Evolutionary conservation across 2,888 invertebrate genomes (phyloP).

Genomic region (Odiellus spinosus): DNA sequence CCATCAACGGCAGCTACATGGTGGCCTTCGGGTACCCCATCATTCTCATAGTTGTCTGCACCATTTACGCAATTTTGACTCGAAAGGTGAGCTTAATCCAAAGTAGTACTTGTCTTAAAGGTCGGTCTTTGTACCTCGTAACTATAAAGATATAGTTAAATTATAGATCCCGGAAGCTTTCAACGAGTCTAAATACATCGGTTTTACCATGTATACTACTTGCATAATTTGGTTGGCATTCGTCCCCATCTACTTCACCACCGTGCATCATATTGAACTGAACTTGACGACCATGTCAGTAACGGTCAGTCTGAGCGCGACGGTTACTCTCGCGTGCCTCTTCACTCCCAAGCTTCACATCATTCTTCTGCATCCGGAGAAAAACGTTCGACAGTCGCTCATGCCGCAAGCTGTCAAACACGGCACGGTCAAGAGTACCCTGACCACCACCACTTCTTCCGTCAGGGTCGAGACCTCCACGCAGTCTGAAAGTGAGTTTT

Average conservation of each 20-base stretch:
- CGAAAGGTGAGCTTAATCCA: conserved; percentile 26
- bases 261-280: conserved; percentile 45
- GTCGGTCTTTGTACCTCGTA: too few relatives aligned
- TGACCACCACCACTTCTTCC: conserved; percentile 6
- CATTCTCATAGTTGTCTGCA: conserved; percentile 57
- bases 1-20: conserved; percentile 62
- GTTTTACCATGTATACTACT: conserved; percentile 76
- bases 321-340: conserved; percentile 79
- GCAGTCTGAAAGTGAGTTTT: conserved; percentile 15
- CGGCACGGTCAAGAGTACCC: neutral
- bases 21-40: conserved; percentile 66
- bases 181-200: conserved; percentile 34
- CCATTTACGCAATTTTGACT: conserved; percentile 32
- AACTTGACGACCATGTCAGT: conserved; percentile 90
- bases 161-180: conserved; percentile 32
- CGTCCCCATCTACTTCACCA: conserved; percentile 44
- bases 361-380: conserved; percentile 70
- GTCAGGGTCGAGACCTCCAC: conserved; percentile 10
- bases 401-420: conserved; percentile 15
- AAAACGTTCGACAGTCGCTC: conserved; percentile 57
- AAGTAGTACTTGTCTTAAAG: too few relatives aligned
- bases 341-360: conserved; percentile 88
- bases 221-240: conserved; percentile 43
- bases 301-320: conserved; percentile 82
- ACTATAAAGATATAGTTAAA: too few relatives aligned